Base-by-base conservation (phyloP, 2,113 vertebrate species). In the Coracopsis vasa region DNA sequence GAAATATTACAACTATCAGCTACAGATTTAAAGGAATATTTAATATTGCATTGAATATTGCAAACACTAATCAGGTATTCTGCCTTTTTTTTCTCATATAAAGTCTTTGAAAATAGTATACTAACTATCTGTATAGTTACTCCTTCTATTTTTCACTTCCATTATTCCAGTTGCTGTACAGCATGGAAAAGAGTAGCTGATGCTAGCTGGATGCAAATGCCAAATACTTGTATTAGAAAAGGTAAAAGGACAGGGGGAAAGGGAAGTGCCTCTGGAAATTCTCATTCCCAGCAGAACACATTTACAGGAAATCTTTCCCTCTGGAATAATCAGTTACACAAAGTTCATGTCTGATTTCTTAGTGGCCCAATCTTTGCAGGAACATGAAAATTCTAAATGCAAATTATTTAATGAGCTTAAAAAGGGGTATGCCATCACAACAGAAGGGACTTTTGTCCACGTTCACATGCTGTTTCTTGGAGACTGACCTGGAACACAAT, bases 311-410 rank as follows among this genome's bases (percentile, higher is more conserved):
- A 81, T 91, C 41, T 91, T 97, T 61, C 72, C 94, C n/a, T 93
- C 53, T 81, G 72, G 33, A 95, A 86, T 92, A 96, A 95, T 91
- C 81, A 96, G 88, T 92, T 86, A 95, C 29, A 74, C 72, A 88
- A 95, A 97, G 94, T 94, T 98, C 81, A 97, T 48, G 42, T 92
- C 90, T 95, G 92, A 90, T 95, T 97, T 83, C 96, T 73, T n/a
- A 96, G 86, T 16, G 92, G 94, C 54, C 75, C 96, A 65, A 70
- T 81, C 44, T 95, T 93, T 88, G 95, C 61, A 89, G 31, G 42
- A 91, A 81, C 58, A 77, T 73, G 50, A 80, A 88, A 94, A 92
- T 87, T 83, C 62, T 79, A 86, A 66, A 35, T 16, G 24, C 35
- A 87, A 88, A 70, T 0, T 0, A 24, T 24, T 39, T 25, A 51